These are phyloP conservation scores for Pseudoatta argentina DNA, from an alignment of 1,140 invertebrate genomes.

Conservation along the genomic window DNA sequence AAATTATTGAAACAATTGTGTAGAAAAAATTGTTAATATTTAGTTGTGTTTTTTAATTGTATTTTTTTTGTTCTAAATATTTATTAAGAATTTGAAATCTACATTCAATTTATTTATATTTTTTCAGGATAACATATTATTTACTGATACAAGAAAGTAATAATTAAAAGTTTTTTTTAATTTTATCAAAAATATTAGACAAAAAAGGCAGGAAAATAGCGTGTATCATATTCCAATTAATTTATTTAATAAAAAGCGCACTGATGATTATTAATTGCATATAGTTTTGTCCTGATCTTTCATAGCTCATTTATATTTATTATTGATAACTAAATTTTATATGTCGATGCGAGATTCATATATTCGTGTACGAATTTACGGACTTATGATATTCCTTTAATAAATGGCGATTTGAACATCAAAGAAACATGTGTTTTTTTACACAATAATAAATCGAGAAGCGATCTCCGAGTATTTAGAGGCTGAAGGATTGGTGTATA, in stretches of 20 bases:
- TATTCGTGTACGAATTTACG: neutral
- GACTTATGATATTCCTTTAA: neutral
- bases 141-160: neutral
- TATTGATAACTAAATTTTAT: constrained; percentile 2
- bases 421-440: neutral
- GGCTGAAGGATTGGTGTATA: constrained; percentile 13
- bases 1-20: neutral
- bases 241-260: neutral
- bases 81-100: neutral
- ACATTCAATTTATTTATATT: neutral
- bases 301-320: neutral
- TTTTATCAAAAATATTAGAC: no score
- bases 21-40: neutral
- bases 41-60: no score
- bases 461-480: neutral
- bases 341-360: neutral
- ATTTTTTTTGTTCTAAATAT: neutral
- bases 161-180: neutral
- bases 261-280: neutral
- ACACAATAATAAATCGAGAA: constrained; percentile 36
- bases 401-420: neutral
- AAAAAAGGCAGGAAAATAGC: no score
- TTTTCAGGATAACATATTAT: neutral
- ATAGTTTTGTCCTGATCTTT: neutral
- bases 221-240: neutral